phyloP scores from a whole-genome alignment of 1,140 invertebrate species.

The Psilanteris sp. region DNA sequence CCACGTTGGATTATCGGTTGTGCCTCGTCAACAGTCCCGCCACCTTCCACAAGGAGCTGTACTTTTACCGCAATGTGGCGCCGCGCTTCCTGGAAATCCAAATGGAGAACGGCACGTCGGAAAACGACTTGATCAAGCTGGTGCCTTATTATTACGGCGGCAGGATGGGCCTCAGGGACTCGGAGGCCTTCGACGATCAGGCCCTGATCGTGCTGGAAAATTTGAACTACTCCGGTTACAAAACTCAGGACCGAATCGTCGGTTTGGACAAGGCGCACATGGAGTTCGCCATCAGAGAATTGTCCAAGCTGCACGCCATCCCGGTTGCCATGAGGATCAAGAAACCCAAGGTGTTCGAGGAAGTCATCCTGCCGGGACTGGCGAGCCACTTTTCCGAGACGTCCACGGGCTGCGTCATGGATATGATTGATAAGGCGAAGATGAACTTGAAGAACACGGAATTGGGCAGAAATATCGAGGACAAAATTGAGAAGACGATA shows the following conservation, averaged over 20 bases:
- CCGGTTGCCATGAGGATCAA: conserved; percentile 79
- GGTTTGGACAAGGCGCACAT: conserved; percentile 79
- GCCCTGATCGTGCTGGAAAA: conserved; percentile 82
- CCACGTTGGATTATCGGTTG: conserved; percentile 80
- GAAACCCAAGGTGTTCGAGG: conserved; percentile 79
- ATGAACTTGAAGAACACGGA: conserved; percentile 66
- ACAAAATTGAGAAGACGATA: conserved; percentile 67
- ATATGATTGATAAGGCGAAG: conserved; percentile 70
- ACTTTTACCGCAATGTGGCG: conserved; percentile 80
- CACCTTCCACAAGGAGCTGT: conserved; percentile 82
- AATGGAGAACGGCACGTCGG: conserved; percentile 73
- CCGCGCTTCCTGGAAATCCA: conserved; percentile 80
- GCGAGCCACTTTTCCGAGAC: conserved; percentile 44
- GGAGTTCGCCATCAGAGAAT: conserved; percentile 77
- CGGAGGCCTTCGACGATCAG: conserved; percentile 80
- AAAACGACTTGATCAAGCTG: conserved; percentile 73
- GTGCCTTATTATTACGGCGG: conserved; percentile 81
- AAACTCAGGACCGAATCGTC: conserved; percentile 78
- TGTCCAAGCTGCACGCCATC: conserved; percentile 82
- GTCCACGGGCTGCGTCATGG: conserved; percentile 62
- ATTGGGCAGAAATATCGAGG: conserved; percentile 60
- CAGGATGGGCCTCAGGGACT: conserved; percentile 78
- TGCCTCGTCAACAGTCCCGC: conserved; percentile 81
- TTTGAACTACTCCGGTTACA: conserved; percentile 79
- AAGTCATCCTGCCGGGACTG: conserved; percentile 65